Conservation (phyloP, 2,797 vertebrate species). For the Tokudaia tokunoshimensis region DNA sequence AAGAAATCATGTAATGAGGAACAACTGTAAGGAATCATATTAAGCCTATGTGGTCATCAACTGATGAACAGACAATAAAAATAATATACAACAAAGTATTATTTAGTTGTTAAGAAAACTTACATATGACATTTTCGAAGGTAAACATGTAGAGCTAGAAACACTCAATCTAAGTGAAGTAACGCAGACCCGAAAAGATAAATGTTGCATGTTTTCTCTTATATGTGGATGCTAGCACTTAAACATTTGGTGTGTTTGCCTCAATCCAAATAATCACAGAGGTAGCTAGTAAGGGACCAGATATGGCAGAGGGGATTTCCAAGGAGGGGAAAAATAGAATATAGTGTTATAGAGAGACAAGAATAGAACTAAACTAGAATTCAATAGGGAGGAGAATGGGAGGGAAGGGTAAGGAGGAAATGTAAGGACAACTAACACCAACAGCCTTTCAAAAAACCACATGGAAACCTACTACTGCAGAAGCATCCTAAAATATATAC, state of each 20-base stretch:
- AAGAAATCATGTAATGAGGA: background rate
- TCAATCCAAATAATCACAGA: background rate
- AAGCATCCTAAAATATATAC: no score
- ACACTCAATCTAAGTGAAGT: background rate
- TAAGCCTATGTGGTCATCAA: background rate
- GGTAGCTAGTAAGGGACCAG: background rate
- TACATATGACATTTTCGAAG: background rate
- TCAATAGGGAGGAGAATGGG: background rate
- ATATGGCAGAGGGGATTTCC: background rate
- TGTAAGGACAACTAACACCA: background rate
- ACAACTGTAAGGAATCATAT: background rate
- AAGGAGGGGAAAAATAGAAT: background rate
- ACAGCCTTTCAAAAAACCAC: background rate
- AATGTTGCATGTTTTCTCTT: background rate
- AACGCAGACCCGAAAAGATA: background rate
- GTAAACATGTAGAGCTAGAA: background rate
- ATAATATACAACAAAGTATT: background rate
- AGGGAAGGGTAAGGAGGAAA: background rate
- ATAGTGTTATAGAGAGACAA: background rate
- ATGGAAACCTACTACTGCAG: background rate
- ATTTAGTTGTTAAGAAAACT: background rate
- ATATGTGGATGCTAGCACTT: background rate
- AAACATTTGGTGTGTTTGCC: background rate
- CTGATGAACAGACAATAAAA: background rate
- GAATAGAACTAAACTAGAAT: background rate